Evolutionary conservation across 2,888 invertebrate species (phyloP).

Genomic region (Dyspetes luteomarginatus): DNA sequence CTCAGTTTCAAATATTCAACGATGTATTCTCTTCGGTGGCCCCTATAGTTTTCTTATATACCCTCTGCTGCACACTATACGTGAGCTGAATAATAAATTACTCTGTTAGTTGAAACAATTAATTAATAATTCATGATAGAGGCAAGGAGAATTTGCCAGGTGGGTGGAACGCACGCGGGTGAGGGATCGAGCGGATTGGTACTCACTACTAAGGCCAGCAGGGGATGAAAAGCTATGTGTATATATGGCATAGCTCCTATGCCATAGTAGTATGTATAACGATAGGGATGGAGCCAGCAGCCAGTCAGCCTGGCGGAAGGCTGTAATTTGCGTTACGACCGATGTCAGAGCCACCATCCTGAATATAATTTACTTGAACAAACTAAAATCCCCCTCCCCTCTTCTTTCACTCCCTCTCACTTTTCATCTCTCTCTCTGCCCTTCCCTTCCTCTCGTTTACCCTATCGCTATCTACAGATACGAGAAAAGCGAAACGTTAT

Average conservation of each 20-base stretch:
- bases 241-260: slow-evolving; percentile 16
- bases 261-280: slow-evolving; percentile 34
- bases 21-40: not conserved
- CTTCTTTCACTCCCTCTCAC: slow-evolving; percentile 66
- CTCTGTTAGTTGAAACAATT: slow-evolving; percentile 83
- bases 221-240: slow-evolving; percentile 49
- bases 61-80: slow-evolving; percentile 57
- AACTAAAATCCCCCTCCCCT: slow-evolving; percentile 79
- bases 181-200: slow-evolving; percentile 66
- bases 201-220: slow-evolving; percentile 20
- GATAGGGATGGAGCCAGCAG: slow-evolving; percentile 60
- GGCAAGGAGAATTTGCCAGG: slow-evolving; percentile 79
- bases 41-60: not conserved
- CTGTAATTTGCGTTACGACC: slow-evolving; percentile 82
- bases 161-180: slow-evolving; percentile 70
- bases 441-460: slow-evolving; percentile 23
- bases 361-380: slow-evolving; percentile 83
- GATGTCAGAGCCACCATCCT: slow-evolving; percentile 80
- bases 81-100: slow-evolving; percentile 82
- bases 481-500: slow-evolving; percentile 68
- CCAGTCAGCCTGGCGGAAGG: slow-evolving; percentile 73
- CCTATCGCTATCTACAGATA: slow-evolving; percentile 32
- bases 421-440: slow-evolving; percentile 58
- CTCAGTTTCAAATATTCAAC: not conserved
- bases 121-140: slow-evolving; percentile 84